Conservation (phyloP, 2,113 vertebrate genomes). For the Anas platyrhynchos region DNA sequence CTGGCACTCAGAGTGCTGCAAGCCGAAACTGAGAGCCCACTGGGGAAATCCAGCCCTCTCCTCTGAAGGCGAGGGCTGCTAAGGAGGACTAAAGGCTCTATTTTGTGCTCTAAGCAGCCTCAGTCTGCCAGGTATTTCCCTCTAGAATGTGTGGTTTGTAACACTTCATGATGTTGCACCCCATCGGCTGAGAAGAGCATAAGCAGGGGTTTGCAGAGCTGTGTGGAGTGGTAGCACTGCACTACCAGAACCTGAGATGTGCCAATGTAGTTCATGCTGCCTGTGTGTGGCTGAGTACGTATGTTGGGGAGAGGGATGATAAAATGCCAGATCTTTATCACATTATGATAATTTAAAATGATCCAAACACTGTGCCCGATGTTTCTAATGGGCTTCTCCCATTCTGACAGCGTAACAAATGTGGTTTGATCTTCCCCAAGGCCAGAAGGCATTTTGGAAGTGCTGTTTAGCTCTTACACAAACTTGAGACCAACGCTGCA, state of each 20-base stretch:
- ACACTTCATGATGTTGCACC: conserved; percentile 74
- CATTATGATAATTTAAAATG: neutral
- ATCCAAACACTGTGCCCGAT: neutral
- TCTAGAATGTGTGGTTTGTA: conserved; percentile 72
- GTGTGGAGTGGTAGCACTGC: neutral
- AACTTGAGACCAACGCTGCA: neutral
- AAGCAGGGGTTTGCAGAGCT: neutral
- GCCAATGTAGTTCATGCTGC: neutral
- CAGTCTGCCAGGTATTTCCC: conserved; percentile 38
- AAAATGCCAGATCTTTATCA: neutral
- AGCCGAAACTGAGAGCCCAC: conserved; percentile 76
- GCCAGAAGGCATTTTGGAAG: neutral
- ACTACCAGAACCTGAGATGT: neutral
- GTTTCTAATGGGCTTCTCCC: neutral
- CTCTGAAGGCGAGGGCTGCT: conserved; percentile 40
- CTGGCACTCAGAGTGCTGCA: conserved; percentile 34
- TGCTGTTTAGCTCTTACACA: neutral
- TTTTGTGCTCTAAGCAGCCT: conserved; percentile 48
- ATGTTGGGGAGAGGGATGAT: neutral
- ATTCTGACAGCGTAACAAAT: neutral
- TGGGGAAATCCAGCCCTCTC: conserved; percentile 73
- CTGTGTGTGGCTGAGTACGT: fast-evolving
- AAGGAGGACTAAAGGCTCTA: conserved; percentile 61
- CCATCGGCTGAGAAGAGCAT: conserved; percentile 47
- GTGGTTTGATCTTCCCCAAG: neutral